These are phyloP conservation scores for Ptilorrhoa leucosticta DNA, from an alignment of 2,113 vertebrate species.

Conservation along the genomic window DNA sequence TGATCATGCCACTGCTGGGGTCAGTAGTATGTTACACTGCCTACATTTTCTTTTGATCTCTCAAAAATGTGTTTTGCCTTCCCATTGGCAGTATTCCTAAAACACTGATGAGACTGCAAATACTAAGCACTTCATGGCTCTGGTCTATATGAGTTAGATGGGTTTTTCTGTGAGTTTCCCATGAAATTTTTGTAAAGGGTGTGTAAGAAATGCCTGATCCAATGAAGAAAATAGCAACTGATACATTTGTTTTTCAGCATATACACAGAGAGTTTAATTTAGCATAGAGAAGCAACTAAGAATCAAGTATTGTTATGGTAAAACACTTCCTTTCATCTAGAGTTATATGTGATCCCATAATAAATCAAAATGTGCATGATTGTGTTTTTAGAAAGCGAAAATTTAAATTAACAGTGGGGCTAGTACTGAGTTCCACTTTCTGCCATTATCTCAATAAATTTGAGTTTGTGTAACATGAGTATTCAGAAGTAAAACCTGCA, in stretches of 20 bases:
- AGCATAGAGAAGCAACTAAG: background rate
- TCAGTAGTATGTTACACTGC: background rate
- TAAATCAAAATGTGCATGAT: background rate
- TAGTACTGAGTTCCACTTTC: background rate
- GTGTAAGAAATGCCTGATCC: constrained; percentile 21
- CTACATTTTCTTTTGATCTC: background rate
- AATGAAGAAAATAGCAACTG: constrained; percentile 17
- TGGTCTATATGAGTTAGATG: background rate
- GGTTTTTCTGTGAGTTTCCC: constrained; percentile 4
- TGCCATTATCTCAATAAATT: background rate
- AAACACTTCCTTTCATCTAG: constrained; percentile 20
- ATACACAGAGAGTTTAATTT: background rate
- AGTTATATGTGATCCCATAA: background rate
- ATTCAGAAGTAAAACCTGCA: constrained; percentile 15
- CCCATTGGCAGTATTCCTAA: background rate
- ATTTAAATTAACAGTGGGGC: background rate
- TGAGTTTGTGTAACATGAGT: background rate
- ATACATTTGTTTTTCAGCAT: background rate
- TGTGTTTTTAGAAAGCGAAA: constrained; percentile 6
- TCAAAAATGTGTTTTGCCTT: background rate
- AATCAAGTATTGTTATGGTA: constrained; percentile 7
- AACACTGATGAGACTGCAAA: background rate
- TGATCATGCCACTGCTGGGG: fast-evolving
- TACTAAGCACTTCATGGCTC: background rate
- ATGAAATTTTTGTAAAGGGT: constrained; percentile 39